A percentile compares a stretch with the other conserved stretches of the same genome.
phyloP scores from a whole-genome alignment of 2,797 vertebrate genomes.

The Pantherophis alleghaniensis region DNA sequence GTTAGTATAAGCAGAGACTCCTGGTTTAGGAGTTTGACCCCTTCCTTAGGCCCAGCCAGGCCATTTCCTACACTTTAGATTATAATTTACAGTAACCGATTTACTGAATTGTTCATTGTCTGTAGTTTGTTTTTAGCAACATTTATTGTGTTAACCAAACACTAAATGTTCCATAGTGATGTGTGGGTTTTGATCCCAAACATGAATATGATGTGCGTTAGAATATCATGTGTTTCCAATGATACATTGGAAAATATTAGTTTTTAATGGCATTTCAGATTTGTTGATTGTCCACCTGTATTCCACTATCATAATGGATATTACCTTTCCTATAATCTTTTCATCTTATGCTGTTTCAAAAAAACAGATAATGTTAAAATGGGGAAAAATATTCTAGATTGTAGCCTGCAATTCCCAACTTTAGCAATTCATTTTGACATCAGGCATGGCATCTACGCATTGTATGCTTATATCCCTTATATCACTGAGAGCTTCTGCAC shows the following conservation, averaged over 20 bases:
- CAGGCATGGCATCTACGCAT: not conserved
- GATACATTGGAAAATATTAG: not conserved
- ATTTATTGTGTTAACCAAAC: not conserved
- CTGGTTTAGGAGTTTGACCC: too few relatives aligned
- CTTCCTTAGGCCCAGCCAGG: not conserved
- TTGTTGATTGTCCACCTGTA: not conserved
- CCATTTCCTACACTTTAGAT: not conserved
- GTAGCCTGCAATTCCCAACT: not conserved
- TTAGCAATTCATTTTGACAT: not conserved
- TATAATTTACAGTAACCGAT: not conserved
- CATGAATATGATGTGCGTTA: not conserved
- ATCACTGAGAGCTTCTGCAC: too few relatives aligned
- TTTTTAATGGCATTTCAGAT: not conserved
- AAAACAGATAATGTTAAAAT: not conserved
- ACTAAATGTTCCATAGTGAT: not conserved
- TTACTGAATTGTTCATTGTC: not conserved
- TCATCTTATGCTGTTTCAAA: not conserved
- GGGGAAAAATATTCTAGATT: not conserved
- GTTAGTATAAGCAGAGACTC: too few relatives aligned
- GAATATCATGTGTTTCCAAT: not conserved
- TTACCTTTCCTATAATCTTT: not conserved
- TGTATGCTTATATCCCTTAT: not conserved
- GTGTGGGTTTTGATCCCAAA: not conserved
- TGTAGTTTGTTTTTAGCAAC: not conserved
- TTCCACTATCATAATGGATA: not conserved